Percentiles rank a stretch among this genome's conserved stretches.
Conservation (phyloP, 2,888 invertebrate genomes). For the Aromia moschata region DNA sequence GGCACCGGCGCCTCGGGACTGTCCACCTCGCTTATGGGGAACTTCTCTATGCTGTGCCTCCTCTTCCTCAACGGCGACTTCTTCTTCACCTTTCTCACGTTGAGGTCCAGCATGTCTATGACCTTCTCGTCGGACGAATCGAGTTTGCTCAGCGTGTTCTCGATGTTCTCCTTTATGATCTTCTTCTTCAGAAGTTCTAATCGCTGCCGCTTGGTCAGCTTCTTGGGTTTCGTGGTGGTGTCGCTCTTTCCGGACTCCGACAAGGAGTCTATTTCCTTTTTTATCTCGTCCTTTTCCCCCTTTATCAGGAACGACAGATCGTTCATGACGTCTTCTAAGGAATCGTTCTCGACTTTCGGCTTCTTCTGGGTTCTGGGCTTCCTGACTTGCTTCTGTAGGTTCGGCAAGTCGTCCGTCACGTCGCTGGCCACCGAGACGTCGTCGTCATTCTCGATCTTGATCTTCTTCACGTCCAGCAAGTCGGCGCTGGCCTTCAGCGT, state of each 20-base stretch:
- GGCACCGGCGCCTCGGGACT: slow-evolving; percentile 30
- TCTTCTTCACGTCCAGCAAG: slow-evolving; percentile 43
- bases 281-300: slow-evolving; percentile 45
- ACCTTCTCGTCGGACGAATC: slow-evolving; percentile 57
- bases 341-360: slow-evolving; percentile 45
- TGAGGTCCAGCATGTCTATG: slow-evolving; percentile 61
- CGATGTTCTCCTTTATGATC: slow-evolving; percentile 55
- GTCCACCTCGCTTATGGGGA: slow-evolving; percentile 51
- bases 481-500: slow-evolving; percentile 37
- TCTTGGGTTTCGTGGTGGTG: slow-evolving; percentile 48
- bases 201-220: slow-evolving; percentile 46
- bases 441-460: slow-evolving; percentile 46
- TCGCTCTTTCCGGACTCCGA: slow-evolving; percentile 51
- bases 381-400: slow-evolving; percentile 35
- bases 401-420: slow-evolving; percentile 35
- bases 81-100: slow-evolving; percentile 54
- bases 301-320: slow-evolving; percentile 54
- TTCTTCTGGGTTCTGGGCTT: slow-evolving; percentile 38
- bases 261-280: slow-evolving; percentile 46
- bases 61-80: slow-evolving; percentile 49
- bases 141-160: slow-evolving; percentile 54
- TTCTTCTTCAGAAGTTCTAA: slow-evolving; percentile 51
- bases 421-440: slow-evolving; percentile 35
- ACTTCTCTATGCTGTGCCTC: slow-evolving; percentile 61
- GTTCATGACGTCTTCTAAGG: slow-evolving; percentile 59